Evolutionary conservation across 2,797 vertebrate species (phyloP), one percentile per base, ranked within the genome.

Genomic region (Pseudopleuronectes americanus): DNA sequence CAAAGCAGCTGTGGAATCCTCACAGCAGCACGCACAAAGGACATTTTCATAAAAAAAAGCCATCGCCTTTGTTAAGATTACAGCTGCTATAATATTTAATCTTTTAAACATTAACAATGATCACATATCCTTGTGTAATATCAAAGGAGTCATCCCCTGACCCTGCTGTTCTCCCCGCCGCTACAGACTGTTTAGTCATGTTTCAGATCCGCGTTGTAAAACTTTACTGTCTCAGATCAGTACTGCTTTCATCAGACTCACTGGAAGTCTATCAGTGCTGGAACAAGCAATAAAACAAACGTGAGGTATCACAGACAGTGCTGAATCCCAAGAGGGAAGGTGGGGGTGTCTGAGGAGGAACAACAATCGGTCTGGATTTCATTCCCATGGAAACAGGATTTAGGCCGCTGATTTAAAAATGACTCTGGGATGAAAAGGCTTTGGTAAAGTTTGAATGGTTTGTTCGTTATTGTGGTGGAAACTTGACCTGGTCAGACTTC

Each of bases 321-420:
- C 48, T 57, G 23, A 9, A 17, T 80, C 76, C 71, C 64, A 6
- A 16, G 71, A 68, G 71, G 84, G 22, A 19, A 1, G 24, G 23
- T 19, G 58, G 54, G 57, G 54, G 47, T 13, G 9, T 38, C 13
- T 3, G 38, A 13, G 38, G 38, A 43, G 38, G 9, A 43, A 43
- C 38, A 43, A 43, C 16, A 43, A 43, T 4, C 13, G 4, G 14
- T 4, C 33, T 36, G 14, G 38, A 43, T 16, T 43, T 55, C 19
- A 59, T 43, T 69, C 84, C 75, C 77, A 64, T 4, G 12, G 64
- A 65, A 49, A 52, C 4, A 0, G 38, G 53, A 77, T 71, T 83
- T 22, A 65, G 64, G 36, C 74, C 55, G 61, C 57, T 24, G 23
- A 66, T 49, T 51, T 59, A 31, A 57, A 77, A 64, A 59, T 8